Conservation (phyloP, 37 sponge, comb jelly and placozoan genomes). For the Agelas oroides region DNA sequence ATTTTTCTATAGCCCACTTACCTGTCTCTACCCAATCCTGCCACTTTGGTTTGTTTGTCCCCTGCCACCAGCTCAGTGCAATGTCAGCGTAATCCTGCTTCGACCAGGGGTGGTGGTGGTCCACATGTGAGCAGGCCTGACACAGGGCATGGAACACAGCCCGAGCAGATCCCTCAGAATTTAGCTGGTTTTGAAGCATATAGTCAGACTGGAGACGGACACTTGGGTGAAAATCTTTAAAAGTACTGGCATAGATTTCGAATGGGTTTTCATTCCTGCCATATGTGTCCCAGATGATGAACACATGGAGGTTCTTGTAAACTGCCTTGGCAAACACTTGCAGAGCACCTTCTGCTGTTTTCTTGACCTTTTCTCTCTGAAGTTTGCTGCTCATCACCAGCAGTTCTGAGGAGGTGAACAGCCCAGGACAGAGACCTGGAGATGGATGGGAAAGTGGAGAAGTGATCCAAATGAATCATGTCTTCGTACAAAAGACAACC, state of each 20-base stretch:
- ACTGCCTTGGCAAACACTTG: slow-evolving; percentile 52
- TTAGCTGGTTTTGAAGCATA: too few species aligned
- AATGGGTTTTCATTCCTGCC: too few species aligned
- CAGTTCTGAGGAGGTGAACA: slow-evolving; percentile 74
- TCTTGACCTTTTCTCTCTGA: slow-evolving; percentile 25
- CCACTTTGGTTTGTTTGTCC: slow-evolving; percentile 29
- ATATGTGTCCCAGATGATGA: slow-evolving; percentile 63
- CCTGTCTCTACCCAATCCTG: slow-evolving; percentile 48
- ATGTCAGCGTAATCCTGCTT: slow-evolving; percentile 65
- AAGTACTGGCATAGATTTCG: too few species aligned
- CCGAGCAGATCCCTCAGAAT: neutral
- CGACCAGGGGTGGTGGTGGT: slow-evolving; percentile 42
- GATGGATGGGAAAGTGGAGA: neutral
- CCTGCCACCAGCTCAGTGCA: slow-evolving; percentile 67
- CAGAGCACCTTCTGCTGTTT: slow-evolving; percentile 33
- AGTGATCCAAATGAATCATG: neutral
- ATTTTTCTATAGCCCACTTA: too few species aligned
- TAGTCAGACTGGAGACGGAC: too few species aligned
- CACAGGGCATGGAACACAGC: slow-evolving; percentile 36
- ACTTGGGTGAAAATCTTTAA: too few species aligned
- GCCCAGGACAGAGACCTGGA: slow-evolving; percentile 33
- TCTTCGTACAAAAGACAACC: neutral
- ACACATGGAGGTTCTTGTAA: slow-evolving; percentile 50
- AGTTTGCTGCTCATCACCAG: slow-evolving; percentile 59
- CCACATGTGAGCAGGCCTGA: slow-evolving; percentile 35